A percentile compares a stretch with the other conserved stretches of the same genome.
These are phyloP conservation scores for Thunnus thynnus DNA, from an alignment of 2,113 vertebrate species.

Conservation along the genomic window DNA sequence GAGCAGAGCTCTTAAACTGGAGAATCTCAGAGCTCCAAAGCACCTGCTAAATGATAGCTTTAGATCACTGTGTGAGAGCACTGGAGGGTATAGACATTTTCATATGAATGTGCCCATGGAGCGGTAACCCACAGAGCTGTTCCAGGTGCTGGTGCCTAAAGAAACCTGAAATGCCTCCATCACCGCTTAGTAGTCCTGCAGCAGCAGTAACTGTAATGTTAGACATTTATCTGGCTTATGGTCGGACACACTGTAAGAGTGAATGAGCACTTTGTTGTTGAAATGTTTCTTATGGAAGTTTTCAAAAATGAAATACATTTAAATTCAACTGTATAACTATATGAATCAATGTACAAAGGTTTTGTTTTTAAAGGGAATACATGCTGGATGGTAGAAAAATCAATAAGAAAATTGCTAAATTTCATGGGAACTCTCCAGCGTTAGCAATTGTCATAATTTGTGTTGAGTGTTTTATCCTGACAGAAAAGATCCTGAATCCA, in stretches of 20 bases:
- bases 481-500: not conserved
- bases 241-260: not conserved
- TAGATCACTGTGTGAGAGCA: conserved; percentile 48
- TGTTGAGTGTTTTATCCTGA: not conserved
- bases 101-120: conserved; percentile 58
- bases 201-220: conserved; percentile 11
- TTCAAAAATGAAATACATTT: not conserved
- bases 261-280: not conserved
- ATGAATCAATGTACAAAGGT: too few relatives aligned
- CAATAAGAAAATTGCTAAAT: not conserved
- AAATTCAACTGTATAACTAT: not conserved
- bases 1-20: conserved; percentile 63
- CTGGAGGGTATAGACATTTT: conserved; percentile 49
- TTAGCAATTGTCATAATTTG: not conserved
- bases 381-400: not conserved
- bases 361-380: not conserved
- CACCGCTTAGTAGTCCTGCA: conserved; percentile 18
- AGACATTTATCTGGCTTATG: not conserved
- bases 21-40: conserved; percentile 66
- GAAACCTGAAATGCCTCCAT: conserved; percentile 23
- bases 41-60: conserved; percentile 70
- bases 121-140: conserved; percentile 34
- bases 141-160: conserved; percentile 57
- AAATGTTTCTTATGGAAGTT: not conserved
- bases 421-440: not conserved